Evolutionary conservation across 2,888 invertebrate genomes (phyloP).

Genomic region (Cataglyphis altisquamis): DNA sequence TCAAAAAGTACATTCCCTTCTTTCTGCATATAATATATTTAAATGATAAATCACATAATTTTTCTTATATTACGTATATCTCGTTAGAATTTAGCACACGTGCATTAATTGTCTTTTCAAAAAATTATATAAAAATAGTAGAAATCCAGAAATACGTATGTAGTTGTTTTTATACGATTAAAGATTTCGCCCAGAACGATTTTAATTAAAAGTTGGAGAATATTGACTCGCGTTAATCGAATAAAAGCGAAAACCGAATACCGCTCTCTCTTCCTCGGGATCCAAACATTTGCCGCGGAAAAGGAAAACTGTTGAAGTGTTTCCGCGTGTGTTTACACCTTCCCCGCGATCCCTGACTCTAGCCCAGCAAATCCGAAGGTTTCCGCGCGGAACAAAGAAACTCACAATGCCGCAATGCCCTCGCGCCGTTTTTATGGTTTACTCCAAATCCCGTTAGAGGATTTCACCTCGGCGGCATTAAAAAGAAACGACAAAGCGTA

Average conservation of each 20-base stretch:
- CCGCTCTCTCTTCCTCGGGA: not conserved
- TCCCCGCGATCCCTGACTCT: not conserved
- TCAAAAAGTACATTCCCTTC: conserved; percentile 3
- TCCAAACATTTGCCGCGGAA: not conserved
- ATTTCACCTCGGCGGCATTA: conserved; percentile 71
- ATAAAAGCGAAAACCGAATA: not conserved
- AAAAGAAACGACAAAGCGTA: conserved; percentile 74
- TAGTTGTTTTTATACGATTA: not conserved
- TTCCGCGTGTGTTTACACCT: conserved; percentile 3
- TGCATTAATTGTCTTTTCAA: not conserved
- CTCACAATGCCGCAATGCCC: conserved; percentile 67
- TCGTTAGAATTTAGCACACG: not conserved
- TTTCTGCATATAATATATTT: not conserved
- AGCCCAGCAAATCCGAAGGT: conserved; percentile 4
- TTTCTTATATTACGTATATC: not conserved
- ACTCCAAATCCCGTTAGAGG: conserved; percentile 80
- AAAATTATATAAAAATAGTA: conserved; percentile 1
- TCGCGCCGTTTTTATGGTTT: conserved; percentile 72
- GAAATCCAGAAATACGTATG: not conserved
- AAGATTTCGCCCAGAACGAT: conserved; percentile 1
- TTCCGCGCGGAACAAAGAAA: conserved; percentile 73
- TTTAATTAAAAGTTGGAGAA: not conserved
- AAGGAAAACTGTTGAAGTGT: not conserved
- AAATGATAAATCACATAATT: not conserved
- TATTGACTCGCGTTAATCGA: not conserved